Evolutionary conservation across 2,888 invertebrate genomes (phyloP), one percentile per base, ranked within the genome.

Genomic region (Brachynemurus nebulosus): DNA sequence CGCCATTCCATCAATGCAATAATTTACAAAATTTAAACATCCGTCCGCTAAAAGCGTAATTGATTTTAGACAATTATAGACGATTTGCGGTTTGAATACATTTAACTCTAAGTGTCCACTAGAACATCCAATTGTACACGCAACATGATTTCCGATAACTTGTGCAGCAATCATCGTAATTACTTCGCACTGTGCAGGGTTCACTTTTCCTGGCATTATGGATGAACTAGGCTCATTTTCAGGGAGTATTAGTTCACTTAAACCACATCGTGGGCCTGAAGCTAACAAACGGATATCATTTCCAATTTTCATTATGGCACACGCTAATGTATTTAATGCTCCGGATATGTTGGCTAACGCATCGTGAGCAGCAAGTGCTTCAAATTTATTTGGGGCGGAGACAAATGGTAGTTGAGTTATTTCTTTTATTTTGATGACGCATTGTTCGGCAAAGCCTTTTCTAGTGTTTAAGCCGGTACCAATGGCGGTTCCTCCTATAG

Each of bases 161-260:
- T 91, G 91, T 4, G 91, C 89, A 3, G 86, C 81, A 0, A 96
- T 80, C 98, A 98, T 98, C 0, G 97, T 97, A 40, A 98, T 71
- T 0, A 97, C 84, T 63, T 98, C 98, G 65, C 96, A 96, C 62
- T 98, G 98, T 0, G 98, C 98, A 4, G 98, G 98, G 68, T 98
- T 98, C 44, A 98, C 92, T 69, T 97, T 98, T 41, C 92, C 97
- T 16, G 98, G 98, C 98, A 98, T 98, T 53, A 98, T 98, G n/a
- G 95, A 95, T 58, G 92, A 93, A 2, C 98, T 98, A 0, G 98
- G 97, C 61, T 98, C 98, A 63, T 98, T 97, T 69, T 96, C 97
- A 0, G 98, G 98, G 53, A 98, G 74, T 48, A 76, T 73, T 0
- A 98, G 68, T 67, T 98, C 97, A 1, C 86, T 96, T 1, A 98